These are phyloP conservation scores for Boloria euphrosyne DNA, from an alignment of 2,888 invertebrate genomes.

Conservation along the genomic window DNA sequence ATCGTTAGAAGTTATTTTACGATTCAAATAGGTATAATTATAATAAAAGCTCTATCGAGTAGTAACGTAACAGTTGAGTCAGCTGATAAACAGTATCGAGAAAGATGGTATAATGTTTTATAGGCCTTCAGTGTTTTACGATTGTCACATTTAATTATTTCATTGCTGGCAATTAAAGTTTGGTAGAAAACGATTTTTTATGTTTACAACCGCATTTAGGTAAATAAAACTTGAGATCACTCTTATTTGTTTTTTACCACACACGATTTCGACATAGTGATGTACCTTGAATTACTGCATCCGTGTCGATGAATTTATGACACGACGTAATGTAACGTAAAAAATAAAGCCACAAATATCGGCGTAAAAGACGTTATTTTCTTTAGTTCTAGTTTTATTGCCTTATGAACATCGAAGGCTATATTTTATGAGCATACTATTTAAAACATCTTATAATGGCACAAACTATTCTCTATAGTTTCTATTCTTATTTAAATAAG, in stretches of 20 bases:
- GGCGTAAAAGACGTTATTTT: slow-evolving; percentile 23
- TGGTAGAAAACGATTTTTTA: slow-evolving; percentile 75
- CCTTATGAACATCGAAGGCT: slow-evolving; percentile 14
- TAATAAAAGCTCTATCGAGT: not conserved
- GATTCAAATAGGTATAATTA: not conserved
- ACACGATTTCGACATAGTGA: slow-evolving; percentile 71
- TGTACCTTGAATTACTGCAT: slow-evolving; percentile 47
- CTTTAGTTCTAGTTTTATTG: slow-evolving; percentile 27
- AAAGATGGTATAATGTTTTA: slow-evolving; percentile 73
- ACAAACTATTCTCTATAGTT: not conserved
- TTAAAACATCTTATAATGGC: not conserved
- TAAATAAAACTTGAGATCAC: slow-evolving; percentile 74
- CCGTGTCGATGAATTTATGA: slow-evolving; percentile 49
- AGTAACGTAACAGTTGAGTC: not conserved
- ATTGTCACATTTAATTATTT: slow-evolving; percentile 82
- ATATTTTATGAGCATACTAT: slow-evolving; percentile 10
- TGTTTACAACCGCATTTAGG: slow-evolving; percentile 76
- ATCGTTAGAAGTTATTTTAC: too few relatives aligned
- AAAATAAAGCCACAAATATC: slow-evolving; percentile 30
- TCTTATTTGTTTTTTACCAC: slow-evolving; percentile 77
- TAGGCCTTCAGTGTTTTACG: slow-evolving; percentile 73
- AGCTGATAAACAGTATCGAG: slow-evolving; percentile 10
- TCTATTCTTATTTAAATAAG: too few relatives aligned
- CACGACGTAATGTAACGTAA: slow-evolving; percentile 31
- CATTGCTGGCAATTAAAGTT: slow-evolving; percentile 80